These are phyloP conservation scores for Phylloscopus trochiloides DNA, from an alignment of 2,113 vertebrate species.

Conservation along the genomic window DNA sequence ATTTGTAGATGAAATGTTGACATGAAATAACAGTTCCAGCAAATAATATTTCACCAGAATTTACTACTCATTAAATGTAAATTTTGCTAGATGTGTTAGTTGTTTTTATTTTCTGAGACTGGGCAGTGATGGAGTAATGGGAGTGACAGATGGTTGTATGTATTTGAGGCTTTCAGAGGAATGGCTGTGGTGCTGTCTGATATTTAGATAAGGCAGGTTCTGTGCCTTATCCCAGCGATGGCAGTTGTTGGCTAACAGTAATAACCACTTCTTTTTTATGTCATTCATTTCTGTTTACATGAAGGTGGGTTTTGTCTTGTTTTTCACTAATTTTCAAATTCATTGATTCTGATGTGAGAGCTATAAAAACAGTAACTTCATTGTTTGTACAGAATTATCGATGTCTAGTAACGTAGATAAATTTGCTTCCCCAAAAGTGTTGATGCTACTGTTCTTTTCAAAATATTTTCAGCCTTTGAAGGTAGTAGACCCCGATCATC, in stretches of 20 bases:
- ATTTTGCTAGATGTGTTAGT: not conserved
- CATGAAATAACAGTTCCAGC: not conserved
- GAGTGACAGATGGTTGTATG: not conserved
- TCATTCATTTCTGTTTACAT: not conserved
- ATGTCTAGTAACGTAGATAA: not conserved
- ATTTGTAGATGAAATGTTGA: not conserved
- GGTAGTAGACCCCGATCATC: constrained; percentile 96
- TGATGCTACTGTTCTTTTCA: not conserved
- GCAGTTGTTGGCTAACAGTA: not conserved
- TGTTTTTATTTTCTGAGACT: not conserved
- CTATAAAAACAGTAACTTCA: not conserved
- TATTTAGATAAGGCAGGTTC: not conserved
- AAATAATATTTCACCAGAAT: not conserved
- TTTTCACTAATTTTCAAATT: not conserved
- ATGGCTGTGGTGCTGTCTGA: not conserved
- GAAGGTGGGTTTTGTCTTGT: not conserved
- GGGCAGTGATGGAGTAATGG: not conserved
- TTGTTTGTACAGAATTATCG: not conserved
- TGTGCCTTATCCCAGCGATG: not conserved
- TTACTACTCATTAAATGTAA: not conserved
- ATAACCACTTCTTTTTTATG: not conserved
- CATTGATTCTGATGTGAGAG: not conserved
- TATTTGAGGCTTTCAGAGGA: not conserved
- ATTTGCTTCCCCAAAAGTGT: not conserved
- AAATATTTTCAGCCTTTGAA: constrained; percentile 83